Evolutionary conservation across 2,888 invertebrate genomes (phyloP), one percentile per base, ranked within the genome.

Genomic region (Eulithis testata): DNA sequence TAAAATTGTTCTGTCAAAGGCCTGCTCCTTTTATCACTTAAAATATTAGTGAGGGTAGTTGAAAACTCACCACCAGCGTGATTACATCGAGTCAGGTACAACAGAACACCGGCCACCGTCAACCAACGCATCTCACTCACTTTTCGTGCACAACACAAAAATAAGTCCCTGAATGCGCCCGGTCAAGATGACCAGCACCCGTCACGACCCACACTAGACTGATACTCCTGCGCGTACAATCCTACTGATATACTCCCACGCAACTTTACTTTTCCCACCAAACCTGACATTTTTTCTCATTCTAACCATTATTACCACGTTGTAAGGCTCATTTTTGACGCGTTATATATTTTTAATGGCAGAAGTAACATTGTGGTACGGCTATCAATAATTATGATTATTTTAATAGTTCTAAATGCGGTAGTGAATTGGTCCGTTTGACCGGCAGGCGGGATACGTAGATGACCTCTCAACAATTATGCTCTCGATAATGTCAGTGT

Each of bases 121-220:
- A 84, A 75, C 85, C 89, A 91, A 88, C 84, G 86, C 91, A 92
- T 92, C 75, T 81, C 90, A 91, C 90, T 81, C 75, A 81, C 81
- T 77, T 76, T 76, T 80, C 77, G 80, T 78, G 73, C 83, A 84
- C 87, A 83, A 82, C 84, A 86, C 85, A 81, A 80, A 74, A 75
- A 77, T 68, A 76, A 77, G 73, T 67, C 56, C 43, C 62, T 63
- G 50, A 31, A 45, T 63, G 63, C 56, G 54, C 37, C 57, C 62
- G 71, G 71, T 70, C 68, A 65, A 69, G 63, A 74, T 81, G 83
- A 81, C 85, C 85, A 78, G 76, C 79, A 72, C 75, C 73, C 74
- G 75, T 76, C 76, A 78, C 79, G 80, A 77, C 74, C 74, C 75
- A 80, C 76, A 73, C 80, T 78, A 82, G 73, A 91, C 91, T 89